Evolutionary conservation across 2,113 vertebrate species (phyloP), one percentile per base, ranked within the genome.

Genomic region (Bubalus kerabau): DNA sequence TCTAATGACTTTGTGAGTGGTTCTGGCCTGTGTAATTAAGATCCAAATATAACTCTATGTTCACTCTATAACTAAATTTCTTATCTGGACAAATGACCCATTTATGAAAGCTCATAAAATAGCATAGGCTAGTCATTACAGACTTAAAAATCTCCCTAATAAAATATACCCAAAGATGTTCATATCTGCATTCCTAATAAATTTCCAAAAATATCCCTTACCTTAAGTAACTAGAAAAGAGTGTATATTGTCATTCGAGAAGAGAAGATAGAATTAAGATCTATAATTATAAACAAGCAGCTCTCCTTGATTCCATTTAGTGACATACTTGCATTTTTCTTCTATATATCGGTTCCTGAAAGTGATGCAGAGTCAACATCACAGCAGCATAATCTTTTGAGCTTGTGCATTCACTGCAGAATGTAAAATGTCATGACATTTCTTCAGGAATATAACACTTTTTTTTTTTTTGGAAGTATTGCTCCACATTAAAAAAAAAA

Each of bases 61-160:
- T 98, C 97, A 91, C 91, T 97, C 78, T 93, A 90, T 46, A 97
- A 93, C 86, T 90, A 96, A 97, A 97, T 97, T 95, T 97, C 92
- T 97, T 96, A 96, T 96, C 88, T 97, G 94, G 94, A 97, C 97
- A 97, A 98, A 98, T 97, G 95, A 97, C 85, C 94, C 95, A 96
- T 97, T 97, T 96, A 94, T 95, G 86, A 98, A 97, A 96, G 84
- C 78, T 97, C 90, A 97, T 98, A 97, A 97, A 98, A 83, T 93
- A 93, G 92, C n/a, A n/a, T 88, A 96, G 83, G 64, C 40, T 0
- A 94, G 80, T 97, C 76, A 87, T 98, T 98, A 94, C 54, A 40
- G 85, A 87, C 94, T 98, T 97, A 88, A 96, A 96, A 94, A 87
- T 93, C 48, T 90, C 54, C 80, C 60, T 96, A 94, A 83, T 95